Evolutionary conservation across 1,140 invertebrate genomes (phyloP), one percentile per base, ranked within the genome.

Genomic region (Drosophila busckii): DNA sequence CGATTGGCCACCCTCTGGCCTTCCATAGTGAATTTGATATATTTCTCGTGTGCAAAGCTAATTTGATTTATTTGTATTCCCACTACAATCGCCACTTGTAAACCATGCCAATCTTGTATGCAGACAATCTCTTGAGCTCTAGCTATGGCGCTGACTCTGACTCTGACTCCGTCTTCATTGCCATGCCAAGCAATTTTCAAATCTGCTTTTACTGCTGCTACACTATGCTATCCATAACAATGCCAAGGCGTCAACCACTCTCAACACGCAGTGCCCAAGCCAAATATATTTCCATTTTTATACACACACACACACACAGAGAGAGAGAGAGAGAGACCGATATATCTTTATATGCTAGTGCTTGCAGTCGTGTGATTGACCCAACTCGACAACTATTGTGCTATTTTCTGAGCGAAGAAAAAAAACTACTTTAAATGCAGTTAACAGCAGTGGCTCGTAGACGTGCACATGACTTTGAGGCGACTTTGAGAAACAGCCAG

Each of bases 391-490:
- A 34, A 53, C 37, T 34, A 26, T 48, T 34, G 42, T 64, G 63
- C 53, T 1, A 65, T 42, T 71, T 61, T 44, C 19, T 37, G 49
- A 12, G 4, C 10, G 38, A 41, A 46, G 35, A 6, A 29, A 32
- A 20, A 38, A 41, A 29, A 48, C 70, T 69, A 69, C 70, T 82
- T 82, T 73, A 82, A 80, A 73, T 78, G 75, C 75, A 78, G 62
- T 54, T 46, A 50, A 35, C 64, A 34, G 59, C 25, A 22, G 38
- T 48, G 16, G 61, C 73, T 62, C 44, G 35, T 26, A 44, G 38
- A 68, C 75, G 56, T 82, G 69, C 50, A 82, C 75, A 80, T 80
- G 73, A 82, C 73, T 80, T 80, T 80, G 73, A 82, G 78, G 69
- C 73, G 75, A 78, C 73, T 73, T 80, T 78, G 48, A 58, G 37